Base-by-base conservation (phyloP, 2,888 invertebrate genomes). In the Carcina quercana region DNA sequence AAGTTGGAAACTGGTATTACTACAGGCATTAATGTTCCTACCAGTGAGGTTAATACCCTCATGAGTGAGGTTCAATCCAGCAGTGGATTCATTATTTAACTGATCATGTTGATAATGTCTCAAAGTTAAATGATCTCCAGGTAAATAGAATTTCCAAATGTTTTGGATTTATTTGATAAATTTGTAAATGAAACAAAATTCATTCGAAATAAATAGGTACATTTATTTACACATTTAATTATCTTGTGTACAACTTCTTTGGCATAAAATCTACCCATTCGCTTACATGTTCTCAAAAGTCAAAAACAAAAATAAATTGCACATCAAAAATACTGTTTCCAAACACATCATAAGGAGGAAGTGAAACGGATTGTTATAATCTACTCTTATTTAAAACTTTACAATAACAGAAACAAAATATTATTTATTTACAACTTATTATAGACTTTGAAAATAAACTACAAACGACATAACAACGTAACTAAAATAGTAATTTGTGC, bases 241-340 rank as follows among this genome's bases (percentile, higher is more conserved):
- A 47, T 32, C 50, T 66, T 71, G 72, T 72, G 72, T 71, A 74
- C 72, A 76, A 58, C n/a, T 60, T 79, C 80, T 79, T 80, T 80
- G 79, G 80, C 65, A 74, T 78, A 63, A 62, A 59, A 67, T 60
- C 76, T 76, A 78, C 70, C 61, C 72, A 69, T 68, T 60, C 55
- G 47, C 50, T 49, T 47, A 42, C 11, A 24, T 11, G 24, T 11
- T 44, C 42, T 53, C 50, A 50, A 38, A 47, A 40, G 36, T 52
- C 45, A 39, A 41, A 49, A 35, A 40, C 37, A 44, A 45, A 59
- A 43, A 52, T 52, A 60, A 61, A 80, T 79, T 79, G 79, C 79
- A 78, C 79, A 70, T 63, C 55, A 61, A 70, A 71, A 75, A 78
- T 76, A 76, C 73, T 75, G 73, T 48, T 55, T 53, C 39, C 53